Evolutionary conservation across 2,113 vertebrate genomes (phyloP).

Genomic region (Hemibagrus wyckioides): DNA sequence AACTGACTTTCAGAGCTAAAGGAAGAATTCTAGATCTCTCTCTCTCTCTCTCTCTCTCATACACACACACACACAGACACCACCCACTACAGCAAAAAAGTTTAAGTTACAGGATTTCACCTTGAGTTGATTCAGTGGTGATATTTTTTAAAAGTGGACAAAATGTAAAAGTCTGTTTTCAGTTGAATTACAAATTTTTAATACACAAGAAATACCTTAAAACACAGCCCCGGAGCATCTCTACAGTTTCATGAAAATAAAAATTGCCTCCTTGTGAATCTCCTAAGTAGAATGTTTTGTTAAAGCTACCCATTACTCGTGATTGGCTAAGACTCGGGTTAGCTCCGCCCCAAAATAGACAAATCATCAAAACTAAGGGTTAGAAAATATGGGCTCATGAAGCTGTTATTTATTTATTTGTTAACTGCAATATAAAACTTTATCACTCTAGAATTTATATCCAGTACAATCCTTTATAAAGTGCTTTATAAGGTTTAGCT

Average conservation of each 20-base stretch:
- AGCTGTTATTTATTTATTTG: too few relatives aligned
- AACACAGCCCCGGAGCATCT: neutral
- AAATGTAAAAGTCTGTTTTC: neutral
- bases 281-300: neutral
- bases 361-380: too few relatives aligned
- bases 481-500: neutral
- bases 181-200: neutral
- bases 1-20: slow-evolving; percentile 6
- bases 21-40: neutral
- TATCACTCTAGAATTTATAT: too few relatives aligned
- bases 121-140: neutral
- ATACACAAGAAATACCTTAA: neutral
- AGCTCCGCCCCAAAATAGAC: too few relatives aligned
- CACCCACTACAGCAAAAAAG: neutral
- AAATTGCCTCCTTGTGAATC: neutral
- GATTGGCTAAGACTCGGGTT: too few relatives aligned
- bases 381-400: too few relatives aligned
- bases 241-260: neutral
- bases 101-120: neutral
- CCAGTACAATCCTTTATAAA: neutral
- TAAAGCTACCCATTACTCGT: too few relatives aligned
- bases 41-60: too few relatives aligned
- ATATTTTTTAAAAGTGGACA: neutral
- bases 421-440: too few relatives aligned
- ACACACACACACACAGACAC: slow-evolving; percentile 8